Conservation (phyloP, 2,888 invertebrate genomes). For the Drosophila sordidapex region DNA sequence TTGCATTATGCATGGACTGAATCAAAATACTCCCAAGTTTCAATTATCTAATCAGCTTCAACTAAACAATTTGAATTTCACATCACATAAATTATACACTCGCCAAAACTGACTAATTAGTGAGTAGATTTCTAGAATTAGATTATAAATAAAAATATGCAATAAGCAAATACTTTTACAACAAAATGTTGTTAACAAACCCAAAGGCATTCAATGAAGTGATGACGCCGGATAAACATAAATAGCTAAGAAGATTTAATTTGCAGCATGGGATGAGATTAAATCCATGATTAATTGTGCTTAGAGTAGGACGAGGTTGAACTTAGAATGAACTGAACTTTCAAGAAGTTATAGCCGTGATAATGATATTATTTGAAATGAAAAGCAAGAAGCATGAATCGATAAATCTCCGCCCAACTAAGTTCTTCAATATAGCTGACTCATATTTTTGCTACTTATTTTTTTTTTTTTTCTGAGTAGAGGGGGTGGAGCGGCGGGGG, state of each 20-base stretch:
- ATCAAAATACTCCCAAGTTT: constrained; percentile 32
- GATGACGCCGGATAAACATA: not conserved
- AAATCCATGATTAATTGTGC: not conserved
- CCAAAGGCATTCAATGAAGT: not conserved
- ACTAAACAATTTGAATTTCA: constrained; percentile 18
- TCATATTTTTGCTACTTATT: constrained; percentile 2
- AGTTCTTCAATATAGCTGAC: constrained; percentile 2
- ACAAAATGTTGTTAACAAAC: not conserved
- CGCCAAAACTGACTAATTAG: not conserved
- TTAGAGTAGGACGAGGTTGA: not conserved
- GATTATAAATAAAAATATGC: not conserved
- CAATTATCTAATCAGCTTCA: constrained; percentile 34
- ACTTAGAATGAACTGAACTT: not conserved
- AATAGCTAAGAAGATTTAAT: not conserved
- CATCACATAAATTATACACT: not conserved
- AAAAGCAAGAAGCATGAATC: not conserved
- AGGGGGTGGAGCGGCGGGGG: not conserved
- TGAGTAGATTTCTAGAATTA: too few species aligned
- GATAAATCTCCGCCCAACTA: not conserved
- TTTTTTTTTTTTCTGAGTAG: not conserved
- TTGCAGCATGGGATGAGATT: not conserved
- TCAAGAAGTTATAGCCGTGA: not conserved
- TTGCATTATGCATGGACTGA: constrained; percentile 42
- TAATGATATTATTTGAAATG: not conserved
- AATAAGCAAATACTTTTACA: not conserved